A percentile compares a stretch with the other conserved stretches of the same genome.
These are phyloP conservation scores for Anableps anableps DNA, from an alignment of 2,797 vertebrate species.

Conservation along the genomic window DNA sequence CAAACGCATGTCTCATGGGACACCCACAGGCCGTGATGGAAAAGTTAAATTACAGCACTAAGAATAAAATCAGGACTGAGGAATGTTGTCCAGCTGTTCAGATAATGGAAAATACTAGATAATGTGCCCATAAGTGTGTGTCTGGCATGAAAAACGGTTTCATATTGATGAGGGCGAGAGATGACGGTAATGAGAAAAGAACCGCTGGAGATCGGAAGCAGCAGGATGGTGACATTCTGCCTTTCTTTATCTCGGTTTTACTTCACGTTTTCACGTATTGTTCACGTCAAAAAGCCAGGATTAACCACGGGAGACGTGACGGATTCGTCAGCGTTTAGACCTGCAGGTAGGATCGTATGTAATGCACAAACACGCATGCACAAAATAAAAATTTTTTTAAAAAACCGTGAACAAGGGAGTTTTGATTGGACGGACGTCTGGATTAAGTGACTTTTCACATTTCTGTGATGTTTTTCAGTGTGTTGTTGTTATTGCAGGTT, in stretches of 20 bases:
- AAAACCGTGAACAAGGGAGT: slow-evolving; percentile 14
- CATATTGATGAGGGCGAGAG: slow-evolving; percentile 2
- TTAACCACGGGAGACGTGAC: not conserved
- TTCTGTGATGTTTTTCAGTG: not conserved
- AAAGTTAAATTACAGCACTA: not conserved
- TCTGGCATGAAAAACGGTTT: slow-evolving; percentile 25
- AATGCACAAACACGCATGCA: not conserved
- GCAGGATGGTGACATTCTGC: not conserved
- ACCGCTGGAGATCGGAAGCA: not conserved
- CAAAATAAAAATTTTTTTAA: not conserved
- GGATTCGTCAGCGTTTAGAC: not conserved
- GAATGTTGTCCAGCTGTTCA: slow-evolving; percentile 18
- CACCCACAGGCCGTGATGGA: not conserved
- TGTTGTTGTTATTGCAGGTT: no score
- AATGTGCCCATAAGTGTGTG: slow-evolving; percentile 1
- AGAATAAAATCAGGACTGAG: slow-evolving; percentile 17
- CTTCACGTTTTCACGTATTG: not conserved
- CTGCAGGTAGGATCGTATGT: not conserved
- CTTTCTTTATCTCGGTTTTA: not conserved
- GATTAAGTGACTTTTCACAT: slow-evolving; percentile 11
- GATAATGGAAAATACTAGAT: slow-evolving; percentile 26
- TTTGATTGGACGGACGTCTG: slow-evolving; percentile 18
- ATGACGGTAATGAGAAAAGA: not conserved
- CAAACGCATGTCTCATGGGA: not conserved
- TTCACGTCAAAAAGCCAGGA: not conserved